A percentile compares a stretch with the other conserved stretches of the same genome.
Evolutionary conservation across 2,888 invertebrate species (phyloP).

Genomic region (Diarsia brunnea): DNA sequence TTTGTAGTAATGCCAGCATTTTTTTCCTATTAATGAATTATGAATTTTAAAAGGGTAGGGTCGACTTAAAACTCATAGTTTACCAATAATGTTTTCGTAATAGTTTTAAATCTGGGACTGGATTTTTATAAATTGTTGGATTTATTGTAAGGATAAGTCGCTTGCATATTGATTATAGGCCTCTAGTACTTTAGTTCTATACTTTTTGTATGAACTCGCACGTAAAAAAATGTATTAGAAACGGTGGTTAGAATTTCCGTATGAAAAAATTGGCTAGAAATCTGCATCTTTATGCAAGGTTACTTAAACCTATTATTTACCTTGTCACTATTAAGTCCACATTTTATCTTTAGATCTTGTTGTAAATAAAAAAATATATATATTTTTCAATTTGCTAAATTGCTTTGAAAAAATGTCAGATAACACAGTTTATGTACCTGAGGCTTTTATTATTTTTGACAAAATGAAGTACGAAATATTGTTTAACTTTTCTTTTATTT

Average conservation of each 20-base stretch:
- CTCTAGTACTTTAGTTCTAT: not conserved
- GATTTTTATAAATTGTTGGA: conserved; percentile 15
- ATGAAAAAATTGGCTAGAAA: no score
- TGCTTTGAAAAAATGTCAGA: not conserved
- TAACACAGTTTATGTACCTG: not conserved
- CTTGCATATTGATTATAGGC: not conserved
- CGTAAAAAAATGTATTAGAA: not conserved
- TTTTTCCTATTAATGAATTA: conserved; percentile 14
- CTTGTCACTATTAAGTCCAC: not conserved
- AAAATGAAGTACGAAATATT: conserved; percentile 2
- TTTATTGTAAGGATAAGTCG: not conserved
- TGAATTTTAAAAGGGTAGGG: conserved; percentile 32
- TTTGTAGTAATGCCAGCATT: not conserved
- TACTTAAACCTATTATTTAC: no score
- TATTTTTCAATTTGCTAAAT: conserved; percentile 8
- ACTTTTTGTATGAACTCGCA: not conserved
- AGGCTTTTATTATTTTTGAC: not conserved
- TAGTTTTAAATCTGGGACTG: conserved; percentile 25
- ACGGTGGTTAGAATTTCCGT: no score
- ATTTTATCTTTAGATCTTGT: conserved; percentile 4
- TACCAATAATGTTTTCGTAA: not conserved
- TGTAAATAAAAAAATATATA: not conserved
- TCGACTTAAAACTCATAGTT: conserved; percentile 34
- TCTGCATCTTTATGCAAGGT: no score
- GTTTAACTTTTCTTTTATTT: not conserved